Base-by-base conservation (phyloP, 2,113 vertebrate genomes). In the Otolemur garnettii region DNA sequence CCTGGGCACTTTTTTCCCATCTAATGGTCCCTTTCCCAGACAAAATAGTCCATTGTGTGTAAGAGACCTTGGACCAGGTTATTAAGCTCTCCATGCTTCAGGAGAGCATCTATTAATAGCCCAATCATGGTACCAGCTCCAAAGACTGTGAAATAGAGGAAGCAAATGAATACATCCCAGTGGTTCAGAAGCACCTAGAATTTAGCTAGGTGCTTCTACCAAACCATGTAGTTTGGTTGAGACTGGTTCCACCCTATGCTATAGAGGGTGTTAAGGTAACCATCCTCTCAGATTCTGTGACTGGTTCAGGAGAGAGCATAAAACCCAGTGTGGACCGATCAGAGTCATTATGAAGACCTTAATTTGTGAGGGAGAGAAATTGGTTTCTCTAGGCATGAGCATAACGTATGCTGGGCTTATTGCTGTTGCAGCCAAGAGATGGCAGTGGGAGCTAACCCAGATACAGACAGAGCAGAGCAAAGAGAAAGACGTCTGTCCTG, bases 291-390 rank as follows among this genome's bases (percentile, higher is more conserved):
- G 38, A 22, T n/a, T 79, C 18, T 69, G 18, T 86, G 42, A 87
- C 35, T 89, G 33, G 11, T 57, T 83, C 7, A 7, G 55, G 45
- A 86, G 59, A 88, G 33, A 22, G 17, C 84, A 68, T 8, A 35
- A 21, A 60, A 57, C 57, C 80, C 62, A 14, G 2, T 71, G 64
- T 64, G 66, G 86, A 26, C 57, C 10, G 14, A 24, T 77, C 14
- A 87, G 26, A 71, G 68, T 89, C 55, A 74, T 35, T 55, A 15
- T 66, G 38, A 89, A 94, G 78, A 33, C 79, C 69, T 94, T 55
- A 28, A 38, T 24, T 57, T 86, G 75, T 33, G 18, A 77, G 38
- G 13, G 30, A 89, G 42, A 94, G 74, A 91, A 53, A 53, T 1
- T 69, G 38, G 69, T 71, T 38, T 33, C 30, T 83, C 64, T 59